Percentiles rank a stretch among this genome's conserved stretches.
phyloP scores from a whole-genome alignment of 2,797 vertebrate genomes.

The Artibeus jamaicensis region DNA sequence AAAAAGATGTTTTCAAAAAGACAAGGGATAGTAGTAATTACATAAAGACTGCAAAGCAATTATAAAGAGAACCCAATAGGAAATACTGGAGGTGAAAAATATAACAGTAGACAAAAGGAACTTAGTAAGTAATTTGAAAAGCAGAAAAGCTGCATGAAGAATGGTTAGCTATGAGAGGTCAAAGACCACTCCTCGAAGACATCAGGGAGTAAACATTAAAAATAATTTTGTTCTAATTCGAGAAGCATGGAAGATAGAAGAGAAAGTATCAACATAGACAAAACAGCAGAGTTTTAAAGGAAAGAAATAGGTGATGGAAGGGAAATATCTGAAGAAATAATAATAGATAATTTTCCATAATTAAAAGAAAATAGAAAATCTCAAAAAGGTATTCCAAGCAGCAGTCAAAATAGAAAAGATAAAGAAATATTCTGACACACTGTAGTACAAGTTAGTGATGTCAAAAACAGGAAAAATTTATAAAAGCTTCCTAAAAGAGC shows the following conservation, averaged over 20 bases:
- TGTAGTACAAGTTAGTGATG: background rate
- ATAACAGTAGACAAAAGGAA: background rate
- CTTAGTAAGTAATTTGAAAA: background rate
- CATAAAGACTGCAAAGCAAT: conserved; percentile 4
- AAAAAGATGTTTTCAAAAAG: background rate
- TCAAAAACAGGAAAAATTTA: background rate
- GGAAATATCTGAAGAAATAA: background rate
- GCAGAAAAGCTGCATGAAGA: background rate
- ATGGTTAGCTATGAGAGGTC: background rate
- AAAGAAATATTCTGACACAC: background rate
- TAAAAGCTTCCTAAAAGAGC: background rate
- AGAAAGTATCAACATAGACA: background rate
- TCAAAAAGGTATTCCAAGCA: background rate
- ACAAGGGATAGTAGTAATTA: background rate
- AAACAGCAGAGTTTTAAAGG: background rate
- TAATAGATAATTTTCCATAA: background rate
- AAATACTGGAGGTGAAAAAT: background rate
- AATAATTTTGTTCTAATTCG: background rate
- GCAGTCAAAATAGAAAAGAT: background rate
- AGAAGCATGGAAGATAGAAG: background rate
- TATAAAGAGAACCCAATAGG: background rate
- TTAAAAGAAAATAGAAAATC: background rate
- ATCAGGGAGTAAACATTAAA: background rate
- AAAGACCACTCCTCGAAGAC: background rate
- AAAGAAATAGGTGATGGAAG: background rate